phyloP scores from a whole-genome alignment of 64 coral and sea anemone genomes.

The Orbicella faveolata region DNA sequence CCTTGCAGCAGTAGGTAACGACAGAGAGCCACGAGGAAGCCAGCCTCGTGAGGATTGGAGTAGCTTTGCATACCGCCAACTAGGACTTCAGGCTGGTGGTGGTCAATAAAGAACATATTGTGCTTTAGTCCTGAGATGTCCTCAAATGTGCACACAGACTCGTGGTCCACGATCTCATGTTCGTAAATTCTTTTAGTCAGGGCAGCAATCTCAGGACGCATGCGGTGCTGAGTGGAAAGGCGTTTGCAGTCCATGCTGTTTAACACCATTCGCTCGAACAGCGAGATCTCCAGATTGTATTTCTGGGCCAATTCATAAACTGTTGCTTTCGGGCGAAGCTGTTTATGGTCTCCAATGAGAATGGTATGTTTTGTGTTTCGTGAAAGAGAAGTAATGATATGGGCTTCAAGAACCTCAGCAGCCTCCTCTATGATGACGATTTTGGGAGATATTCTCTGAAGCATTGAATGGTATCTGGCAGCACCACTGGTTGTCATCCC shows the following conservation, averaged over 20 bases:
- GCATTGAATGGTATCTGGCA: conserved; percentile 61
- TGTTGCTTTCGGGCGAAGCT: conserved; percentile 78
- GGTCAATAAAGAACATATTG: conserved; percentile 89
- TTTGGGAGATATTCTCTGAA: conserved; percentile 72
- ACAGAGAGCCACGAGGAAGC: conserved; percentile 66
- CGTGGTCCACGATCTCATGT: conserved; percentile 53
- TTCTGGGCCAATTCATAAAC: conserved; percentile 78
- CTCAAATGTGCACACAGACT: conserved; percentile 52
- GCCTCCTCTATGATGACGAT: conserved; percentile 84
- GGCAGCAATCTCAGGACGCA: conserved; percentile 78
- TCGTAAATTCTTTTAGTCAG: conserved; percentile 65
- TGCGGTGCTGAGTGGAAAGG: conserved; percentile 82
- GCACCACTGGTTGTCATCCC: conserved; percentile 88
- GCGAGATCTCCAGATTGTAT: conserved; percentile 77
- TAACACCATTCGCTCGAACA: conserved; percentile 87
- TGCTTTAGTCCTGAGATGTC: conserved; percentile 59
- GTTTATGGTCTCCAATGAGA: conserved; percentile 92
- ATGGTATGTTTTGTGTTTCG: conserved; percentile 70
- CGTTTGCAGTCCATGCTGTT: conserved; percentile 55
- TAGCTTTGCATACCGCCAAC: conserved; percentile 44
- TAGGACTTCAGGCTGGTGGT: conserved; percentile 35
- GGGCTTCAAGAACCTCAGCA: conserved; percentile 84
- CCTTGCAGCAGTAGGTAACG: conserved; percentile 72
- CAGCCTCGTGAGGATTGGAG: conserved; percentile 70
- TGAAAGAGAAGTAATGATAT: conserved; percentile 70